Evolutionary conservation across 2,797 vertebrate species (phyloP).

Genomic region (Antennarius maculatus): DNA sequence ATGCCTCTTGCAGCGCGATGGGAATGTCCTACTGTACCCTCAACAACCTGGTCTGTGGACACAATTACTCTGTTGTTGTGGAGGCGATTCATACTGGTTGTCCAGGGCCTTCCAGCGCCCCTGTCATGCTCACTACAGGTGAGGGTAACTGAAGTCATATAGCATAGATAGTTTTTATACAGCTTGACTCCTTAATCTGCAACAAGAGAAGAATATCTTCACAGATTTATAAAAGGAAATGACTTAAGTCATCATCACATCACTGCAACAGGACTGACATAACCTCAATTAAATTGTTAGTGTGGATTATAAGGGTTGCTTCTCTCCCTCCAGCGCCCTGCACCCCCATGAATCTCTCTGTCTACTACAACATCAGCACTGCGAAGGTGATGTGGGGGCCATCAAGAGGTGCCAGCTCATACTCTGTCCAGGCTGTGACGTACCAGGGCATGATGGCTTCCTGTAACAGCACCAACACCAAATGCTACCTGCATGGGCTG

Average conservation of each 20-base stretch:
- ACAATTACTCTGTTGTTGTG: constrained; percentile 73
- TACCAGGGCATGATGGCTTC: constrained; percentile 15
- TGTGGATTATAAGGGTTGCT: neutral
- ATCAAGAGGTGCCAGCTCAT: constrained; percentile 46
- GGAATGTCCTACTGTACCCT: constrained; percentile 65
- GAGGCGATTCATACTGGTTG: constrained; percentile 66
- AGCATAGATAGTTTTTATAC: no score
- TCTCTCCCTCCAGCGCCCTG: constrained; percentile 65
- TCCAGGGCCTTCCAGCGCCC: constrained; percentile 57
- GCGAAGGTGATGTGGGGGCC: constrained; percentile 52
- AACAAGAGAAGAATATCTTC: no score
- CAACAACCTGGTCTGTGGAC: constrained; percentile 72
- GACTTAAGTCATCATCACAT: no score
- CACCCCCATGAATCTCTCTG: constrained; percentile 48
- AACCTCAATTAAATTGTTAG: no score
- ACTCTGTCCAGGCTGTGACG: constrained; percentile 56
- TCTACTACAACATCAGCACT: constrained; percentile 55
- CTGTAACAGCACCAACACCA: constrained; percentile 55
- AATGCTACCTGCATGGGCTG: constrained; percentile 66
- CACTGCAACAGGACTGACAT: no score
- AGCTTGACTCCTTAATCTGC: no score
- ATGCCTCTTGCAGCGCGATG: constrained; percentile 64
- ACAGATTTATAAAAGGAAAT: no score
- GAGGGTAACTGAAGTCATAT: neutral
- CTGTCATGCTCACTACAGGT: constrained; percentile 63